Percentiles rank a stretch among this genome's conserved stretches.
phyloP scores from a whole-genome alignment of 2,113 vertebrate genomes.

The Pteropus alecto region DNA sequence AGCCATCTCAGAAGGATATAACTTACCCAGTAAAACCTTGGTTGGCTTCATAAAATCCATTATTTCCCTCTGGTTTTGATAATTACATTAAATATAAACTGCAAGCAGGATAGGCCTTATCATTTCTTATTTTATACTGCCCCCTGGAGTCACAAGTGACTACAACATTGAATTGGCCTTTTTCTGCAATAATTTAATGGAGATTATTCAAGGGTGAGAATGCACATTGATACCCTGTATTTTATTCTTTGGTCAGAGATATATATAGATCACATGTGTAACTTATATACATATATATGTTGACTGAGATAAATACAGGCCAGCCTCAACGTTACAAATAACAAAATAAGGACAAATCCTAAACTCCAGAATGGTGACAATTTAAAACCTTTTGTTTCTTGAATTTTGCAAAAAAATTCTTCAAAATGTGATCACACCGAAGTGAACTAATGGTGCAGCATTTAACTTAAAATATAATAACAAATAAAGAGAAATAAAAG shows the following conservation, averaged over 20 bases:
- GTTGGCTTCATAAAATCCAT: slow-evolving; percentile 63
- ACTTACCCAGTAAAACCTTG: slow-evolving; percentile 1
- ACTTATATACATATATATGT: neutral
- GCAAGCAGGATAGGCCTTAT: neutral
- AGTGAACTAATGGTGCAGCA: neutral
- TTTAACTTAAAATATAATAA: slow-evolving; percentile 25
- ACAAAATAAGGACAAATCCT: neutral
- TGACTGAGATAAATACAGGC: neutral
- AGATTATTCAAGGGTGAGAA: no score
- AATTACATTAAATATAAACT: neutral
- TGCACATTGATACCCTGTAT: neutral
- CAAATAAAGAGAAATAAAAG: neutral
- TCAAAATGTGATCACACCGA: neutral
- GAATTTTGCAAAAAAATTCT: neutral
- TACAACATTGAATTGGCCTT: neutral
- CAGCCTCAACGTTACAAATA: neutral
- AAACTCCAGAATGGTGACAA: neutral
- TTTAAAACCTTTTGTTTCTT: neutral
- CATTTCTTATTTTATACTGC: slow-evolving; percentile 78
- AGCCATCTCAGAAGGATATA: neutral
- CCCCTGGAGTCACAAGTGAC: slow-evolving; percentile 72
- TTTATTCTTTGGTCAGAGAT: neutral
- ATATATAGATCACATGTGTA: neutral
- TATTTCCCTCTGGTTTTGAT: slow-evolving; percentile 64
- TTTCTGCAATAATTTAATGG: neutral